A percentile compares a stretch with the other conserved stretches of the same genome.
Evolutionary conservation across 2,797 vertebrate species (phyloP).

Genomic region (Echiichthys vipera): DNA sequence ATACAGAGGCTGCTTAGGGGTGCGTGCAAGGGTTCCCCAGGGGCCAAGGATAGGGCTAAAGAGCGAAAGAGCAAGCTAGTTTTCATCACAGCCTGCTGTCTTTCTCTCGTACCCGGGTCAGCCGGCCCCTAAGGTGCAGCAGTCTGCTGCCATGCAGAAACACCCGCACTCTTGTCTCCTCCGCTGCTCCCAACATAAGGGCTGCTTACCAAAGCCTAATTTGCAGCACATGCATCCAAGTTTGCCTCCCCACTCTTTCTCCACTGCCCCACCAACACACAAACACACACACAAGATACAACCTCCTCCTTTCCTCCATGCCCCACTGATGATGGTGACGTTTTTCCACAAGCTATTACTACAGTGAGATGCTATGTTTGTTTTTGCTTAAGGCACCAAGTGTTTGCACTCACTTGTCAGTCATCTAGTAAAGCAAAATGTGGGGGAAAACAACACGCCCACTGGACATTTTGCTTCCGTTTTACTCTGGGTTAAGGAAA

Average conservation of each 20-base stretch:
- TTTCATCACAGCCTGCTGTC: conserved; percentile 55
- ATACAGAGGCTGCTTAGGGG: conserved; percentile 72
- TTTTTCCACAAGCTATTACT: conserved; percentile 71
- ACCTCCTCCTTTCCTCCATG: conserved; percentile 44
- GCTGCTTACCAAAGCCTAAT: conserved; percentile 64
- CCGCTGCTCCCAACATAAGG: conserved; percentile 44
- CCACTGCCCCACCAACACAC: conserved; percentile 19
- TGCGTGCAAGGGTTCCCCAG: conserved; percentile 71
- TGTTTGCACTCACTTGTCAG: conserved; percentile 57
- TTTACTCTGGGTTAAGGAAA: conserved; percentile 49
- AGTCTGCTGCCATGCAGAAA: conserved; percentile 74
- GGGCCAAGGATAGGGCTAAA: conserved; percentile 54
- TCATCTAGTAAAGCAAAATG: conserved; percentile 58
- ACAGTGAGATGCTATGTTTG: conserved; percentile 66
- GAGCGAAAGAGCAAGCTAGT: conserved; percentile 38
- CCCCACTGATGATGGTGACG: conserved; percentile 62
- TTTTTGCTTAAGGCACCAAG: conserved; percentile 62
- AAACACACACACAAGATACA: conserved; percentile 4
- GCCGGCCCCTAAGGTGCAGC: conserved; percentile 60
- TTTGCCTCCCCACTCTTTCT: conserved; percentile 49
- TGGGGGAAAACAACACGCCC: conserved; percentile 42
- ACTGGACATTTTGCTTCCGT: conserved; percentile 60
- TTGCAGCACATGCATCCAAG: conserved; percentile 73
- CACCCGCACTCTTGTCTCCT: conserved; percentile 59
- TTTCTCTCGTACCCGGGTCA: conserved; percentile 63